Evolutionary conservation across 2,888 invertebrate genomes (phyloP), one percentile per base, ranked within the genome.

Genomic region (Smittia aterrima): DNA sequence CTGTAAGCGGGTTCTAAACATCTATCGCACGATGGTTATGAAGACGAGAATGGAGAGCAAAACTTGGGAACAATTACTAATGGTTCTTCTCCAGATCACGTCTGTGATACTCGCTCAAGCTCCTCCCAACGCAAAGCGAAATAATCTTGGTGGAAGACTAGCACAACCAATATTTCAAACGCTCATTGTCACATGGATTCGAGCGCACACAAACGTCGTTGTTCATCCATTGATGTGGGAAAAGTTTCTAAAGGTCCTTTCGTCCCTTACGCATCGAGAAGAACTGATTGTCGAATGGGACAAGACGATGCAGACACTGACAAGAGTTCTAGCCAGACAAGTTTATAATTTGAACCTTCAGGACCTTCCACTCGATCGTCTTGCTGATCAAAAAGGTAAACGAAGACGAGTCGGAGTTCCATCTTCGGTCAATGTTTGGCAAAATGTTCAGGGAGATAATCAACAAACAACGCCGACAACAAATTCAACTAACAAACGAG

Each of bases 221-320:
- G 93, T 98, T 75, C 91, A 92, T 75, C 87, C 90, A 4, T 91
- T 93, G 79, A 84, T 98, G 62, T 98, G 98, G 98, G 95, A 97
- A 84, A 91, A 93, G 80, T 95, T 98, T 81, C 88, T 96, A 79
- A 88, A 89, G 76, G 91, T 96, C 9, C 85, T 98, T 18, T 92
- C 92, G 0, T 90, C 94, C 1, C 86, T 98, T 4, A 96, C 96
- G 0, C 92, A 92, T 77, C 96, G 96, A 90, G 95, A 96, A 80
- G 96, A 97, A 80, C 86, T 98, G 11, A 92, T 98, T 76, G 92
- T 92, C 76, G 97, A 98, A 81, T 98, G 97, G 97, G 94, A 94
- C 90, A 96, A 96, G 90, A 96, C 95, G n/a, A 90, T 98, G 89
- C 97, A 97, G 80, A 98, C 96, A 0, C 82, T 98, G 77, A 98